A percentile compares a stretch with the other conserved stretches of the same genome.
phyloP scores from a whole-genome alignment of 2,888 invertebrate genomes.

The Parnassius apollo region DNA sequence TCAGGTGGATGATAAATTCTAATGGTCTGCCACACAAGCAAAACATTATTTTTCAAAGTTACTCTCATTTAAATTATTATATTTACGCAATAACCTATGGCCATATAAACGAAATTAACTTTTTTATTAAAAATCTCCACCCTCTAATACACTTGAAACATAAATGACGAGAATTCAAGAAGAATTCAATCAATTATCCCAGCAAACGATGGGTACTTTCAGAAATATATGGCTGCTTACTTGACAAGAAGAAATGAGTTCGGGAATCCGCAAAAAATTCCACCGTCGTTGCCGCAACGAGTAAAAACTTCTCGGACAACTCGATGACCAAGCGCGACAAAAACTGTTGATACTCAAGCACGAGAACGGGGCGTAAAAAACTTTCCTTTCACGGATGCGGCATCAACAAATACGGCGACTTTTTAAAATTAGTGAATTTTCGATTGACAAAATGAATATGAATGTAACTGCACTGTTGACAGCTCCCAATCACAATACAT shows the following conservation, averaged over 20 bases:
- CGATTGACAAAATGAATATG: constrained; percentile 24
- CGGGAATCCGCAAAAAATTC: constrained; percentile 63
- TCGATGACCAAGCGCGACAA: constrained; percentile 59
- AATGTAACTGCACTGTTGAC: constrained; percentile 10
- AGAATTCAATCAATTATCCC: constrained; percentile 72
- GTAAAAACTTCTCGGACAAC: constrained; percentile 68
- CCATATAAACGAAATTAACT: too few species aligned
- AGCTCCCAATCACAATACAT: constrained; percentile 20
- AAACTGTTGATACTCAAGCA: constrained; percentile 58
- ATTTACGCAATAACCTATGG: too few species aligned
- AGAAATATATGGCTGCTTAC: constrained; percentile 69
- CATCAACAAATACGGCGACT: constrained; percentile 51
- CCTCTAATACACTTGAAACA: neutral
- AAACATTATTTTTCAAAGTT: too few species aligned
- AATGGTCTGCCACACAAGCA: too few species aligned
- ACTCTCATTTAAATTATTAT: too few species aligned
- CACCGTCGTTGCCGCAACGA: constrained; percentile 47
- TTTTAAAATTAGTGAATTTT: constrained; percentile 33
- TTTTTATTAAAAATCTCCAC: too few species aligned
- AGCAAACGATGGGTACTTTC: constrained; percentile 54
- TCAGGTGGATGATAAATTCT: too few species aligned
- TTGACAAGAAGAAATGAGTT: constrained; percentile 67
- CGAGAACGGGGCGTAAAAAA: constrained; percentile 56
- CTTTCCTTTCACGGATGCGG: constrained; percentile 62
- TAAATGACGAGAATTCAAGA: constrained; percentile 59